phyloP scores from a whole-genome alignment of 2,888 invertebrate genomes.

The Nemotelus nigrinus region DNA sequence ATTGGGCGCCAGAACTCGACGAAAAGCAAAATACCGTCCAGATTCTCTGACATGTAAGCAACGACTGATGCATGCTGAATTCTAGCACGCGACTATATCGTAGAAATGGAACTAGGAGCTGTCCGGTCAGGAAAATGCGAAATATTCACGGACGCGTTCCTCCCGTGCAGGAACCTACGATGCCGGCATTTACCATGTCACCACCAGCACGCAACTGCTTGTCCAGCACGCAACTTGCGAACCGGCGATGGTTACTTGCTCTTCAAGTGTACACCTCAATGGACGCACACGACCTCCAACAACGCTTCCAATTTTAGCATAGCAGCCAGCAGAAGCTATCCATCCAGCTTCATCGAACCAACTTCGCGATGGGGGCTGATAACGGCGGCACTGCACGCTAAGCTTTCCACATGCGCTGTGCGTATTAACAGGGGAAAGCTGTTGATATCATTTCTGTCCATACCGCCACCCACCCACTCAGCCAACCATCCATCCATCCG shows the following conservation, averaged over 20 bases:
- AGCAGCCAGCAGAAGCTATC: not conserved
- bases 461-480: not conserved
- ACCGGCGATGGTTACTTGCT: constrained; percentile 27
- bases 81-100: not conserved
- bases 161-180: not conserved
- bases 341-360: not conserved
- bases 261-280: not conserved
- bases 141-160: constrained; percentile 12
- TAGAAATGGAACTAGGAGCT: not conserved
- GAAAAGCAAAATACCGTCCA: constrained; percentile 13
- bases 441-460: not conserved
- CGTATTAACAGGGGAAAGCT: constrained; percentile 2
- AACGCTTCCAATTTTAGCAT: constrained; percentile 24
- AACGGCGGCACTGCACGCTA: constrained; percentile 8
- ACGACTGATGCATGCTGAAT: constrained; percentile 25
- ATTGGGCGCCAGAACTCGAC: not conserved
- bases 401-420: constrained; percentile 19
- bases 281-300: constrained; percentile 37
- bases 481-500: not conserved
- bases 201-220: constrained; percentile 38
- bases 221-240: too few relatives aligned
- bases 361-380: constrained; percentile 8
- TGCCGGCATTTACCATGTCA: constrained; percentile 39
- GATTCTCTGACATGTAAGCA: constrained; percentile 29
- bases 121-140: constrained; percentile 5